A percentile compares a stretch with the other conserved stretches of the same genome.
Conservation (phyloP, 2,888 invertebrate genomes). For the Syrista parreyssii region DNA sequence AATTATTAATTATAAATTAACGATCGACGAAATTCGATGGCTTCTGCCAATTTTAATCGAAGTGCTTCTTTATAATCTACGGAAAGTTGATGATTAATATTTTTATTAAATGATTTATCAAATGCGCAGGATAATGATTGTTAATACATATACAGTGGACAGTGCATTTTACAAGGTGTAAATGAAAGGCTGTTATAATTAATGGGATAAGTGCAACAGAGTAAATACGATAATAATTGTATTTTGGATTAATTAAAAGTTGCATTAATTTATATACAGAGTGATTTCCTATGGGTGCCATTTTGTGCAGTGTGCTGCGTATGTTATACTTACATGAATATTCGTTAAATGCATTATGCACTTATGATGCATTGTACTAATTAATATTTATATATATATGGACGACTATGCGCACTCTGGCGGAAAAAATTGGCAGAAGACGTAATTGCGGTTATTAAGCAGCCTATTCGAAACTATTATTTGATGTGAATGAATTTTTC, state of each 20-base stretch:
- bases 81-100: background rate
- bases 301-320: background rate
- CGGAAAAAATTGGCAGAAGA: background rate
- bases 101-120: background rate
- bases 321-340: background rate
- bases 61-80: background rate
- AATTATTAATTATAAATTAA: background rate
- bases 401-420: background rate
- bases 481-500: background rate
- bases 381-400: background rate
- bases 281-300: background rate
- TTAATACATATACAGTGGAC: background rate
- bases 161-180: background rate
- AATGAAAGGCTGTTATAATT: background rate
- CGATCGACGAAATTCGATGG: background rate
- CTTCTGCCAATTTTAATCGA: background rate
- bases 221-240: background rate
- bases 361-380: background rate
- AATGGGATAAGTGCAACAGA: background rate
- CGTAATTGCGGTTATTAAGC: background rate
- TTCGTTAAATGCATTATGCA: background rate
- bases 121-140: background rate
- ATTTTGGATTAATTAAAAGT: background rate
- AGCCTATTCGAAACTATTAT: background rate
- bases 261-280: background rate